phyloP scores from a whole-genome alignment of 1,140 invertebrate genomes.

The Sitophilus oryzae region DNA sequence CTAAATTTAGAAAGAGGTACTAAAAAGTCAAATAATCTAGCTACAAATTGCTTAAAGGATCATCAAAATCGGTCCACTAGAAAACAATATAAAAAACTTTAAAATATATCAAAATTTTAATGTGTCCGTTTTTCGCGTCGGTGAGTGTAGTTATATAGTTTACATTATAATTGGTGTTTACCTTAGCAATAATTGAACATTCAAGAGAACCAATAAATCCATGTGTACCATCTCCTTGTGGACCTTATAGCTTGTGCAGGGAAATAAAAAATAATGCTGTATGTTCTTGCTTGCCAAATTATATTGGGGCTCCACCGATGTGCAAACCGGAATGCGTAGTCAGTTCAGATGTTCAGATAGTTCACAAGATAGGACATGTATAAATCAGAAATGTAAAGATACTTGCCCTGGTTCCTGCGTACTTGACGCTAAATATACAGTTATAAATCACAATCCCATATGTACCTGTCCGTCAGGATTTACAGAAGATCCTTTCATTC shows the following conservation, averaged over 20 bases:
- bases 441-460: constrained; percentile 70
- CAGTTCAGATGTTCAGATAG: constrained; percentile 72
- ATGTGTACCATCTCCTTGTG: constrained; percentile 63
- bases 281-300: constrained; percentile 63
- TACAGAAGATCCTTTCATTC: constrained; percentile 67
- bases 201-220: constrained; percentile 50
- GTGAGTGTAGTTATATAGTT: too few species aligned
- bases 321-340: constrained; percentile 71
- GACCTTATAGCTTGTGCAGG: constrained; percentile 64
- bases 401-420: constrained; percentile 72
- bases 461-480: constrained; percentile 64
- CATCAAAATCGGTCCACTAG: too few species aligned
- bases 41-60: too few species aligned
- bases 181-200: constrained; percentile 38
- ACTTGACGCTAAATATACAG: constrained; percentile 63
- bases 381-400: constrained; percentile 69
- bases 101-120: too few species aligned
- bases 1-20: too few species aligned
- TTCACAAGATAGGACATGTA: constrained; percentile 60
- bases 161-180: constrained; percentile 33
- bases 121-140: too few species aligned
- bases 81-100: too few species aligned
- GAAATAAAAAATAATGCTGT: constrained; percentile 59
- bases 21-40: too few species aligned
- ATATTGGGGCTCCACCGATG: constrained; percentile 62